Conservation (phyloP, 2,888 invertebrate genomes). For the Drosophila villosipedis region DNA sequence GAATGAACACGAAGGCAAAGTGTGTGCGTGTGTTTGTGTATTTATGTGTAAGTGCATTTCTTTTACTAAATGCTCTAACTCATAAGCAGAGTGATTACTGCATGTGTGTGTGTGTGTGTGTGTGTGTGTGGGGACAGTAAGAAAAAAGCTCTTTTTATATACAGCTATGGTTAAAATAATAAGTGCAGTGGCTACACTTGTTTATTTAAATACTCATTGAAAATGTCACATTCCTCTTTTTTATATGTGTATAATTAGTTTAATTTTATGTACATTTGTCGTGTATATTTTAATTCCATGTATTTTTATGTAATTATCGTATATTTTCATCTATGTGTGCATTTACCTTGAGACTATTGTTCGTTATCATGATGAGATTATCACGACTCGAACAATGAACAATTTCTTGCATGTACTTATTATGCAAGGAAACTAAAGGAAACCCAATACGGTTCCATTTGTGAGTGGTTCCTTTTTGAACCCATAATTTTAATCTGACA, state of each 20-base stretch:
- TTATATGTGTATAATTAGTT: not conserved
- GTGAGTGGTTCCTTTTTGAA: slow-evolving; percentile 5
- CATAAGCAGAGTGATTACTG: not conserved
- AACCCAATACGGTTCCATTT: slow-evolving; percentile 20
- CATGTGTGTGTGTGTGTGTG: not conserved
- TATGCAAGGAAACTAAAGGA: slow-evolving; percentile 8
- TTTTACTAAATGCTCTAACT: slow-evolving; percentile 1
- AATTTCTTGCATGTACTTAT: not conserved
- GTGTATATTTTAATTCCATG: not conserved
- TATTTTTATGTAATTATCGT: not conserved
- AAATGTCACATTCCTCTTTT: no score
- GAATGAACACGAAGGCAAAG: slow-evolving; percentile 11
- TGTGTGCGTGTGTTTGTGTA: not conserved
- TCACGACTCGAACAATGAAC: not conserved
- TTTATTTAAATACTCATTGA: not conserved
- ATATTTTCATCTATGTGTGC: not conserved
- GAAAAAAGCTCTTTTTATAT: not conserved
- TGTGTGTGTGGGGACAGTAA: not conserved
- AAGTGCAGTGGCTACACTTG: not conserved
- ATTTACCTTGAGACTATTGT: not conserved
- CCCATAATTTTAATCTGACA: slow-evolving; percentile 22
- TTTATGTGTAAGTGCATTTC: slow-evolving; percentile 3
- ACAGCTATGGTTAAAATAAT: not conserved
- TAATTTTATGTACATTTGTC: not conserved
- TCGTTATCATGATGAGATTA: not conserved